phyloP scores from a whole-genome alignment of 2,113 vertebrate species.

The human region GRCh38 chr14:76451001-76451500 shows the following conservation, averaged over 20 bases:
- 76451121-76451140: background rate
- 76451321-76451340: background rate
- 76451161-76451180: background rate
- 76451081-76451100: background rate
- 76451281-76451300: background rate
- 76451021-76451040: background rate
- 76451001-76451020: background rate
- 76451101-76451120: background rate
- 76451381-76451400: background rate
- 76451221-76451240: background rate
- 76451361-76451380: background rate
- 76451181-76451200: background rate
- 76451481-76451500: background rate
- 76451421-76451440: background rate
- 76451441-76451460: background rate
- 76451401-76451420: background rate
- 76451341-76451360: conserved; percentile 4
- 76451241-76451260: no score
- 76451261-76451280: background rate
- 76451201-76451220: background rate
- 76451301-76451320: background rate
- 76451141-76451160: background rate
- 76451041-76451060: background rate
- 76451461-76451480: background rate
- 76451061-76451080: background rate